Conservation (phyloP, 2,113 vertebrate species). For the Chaetura pelagica region DNA sequence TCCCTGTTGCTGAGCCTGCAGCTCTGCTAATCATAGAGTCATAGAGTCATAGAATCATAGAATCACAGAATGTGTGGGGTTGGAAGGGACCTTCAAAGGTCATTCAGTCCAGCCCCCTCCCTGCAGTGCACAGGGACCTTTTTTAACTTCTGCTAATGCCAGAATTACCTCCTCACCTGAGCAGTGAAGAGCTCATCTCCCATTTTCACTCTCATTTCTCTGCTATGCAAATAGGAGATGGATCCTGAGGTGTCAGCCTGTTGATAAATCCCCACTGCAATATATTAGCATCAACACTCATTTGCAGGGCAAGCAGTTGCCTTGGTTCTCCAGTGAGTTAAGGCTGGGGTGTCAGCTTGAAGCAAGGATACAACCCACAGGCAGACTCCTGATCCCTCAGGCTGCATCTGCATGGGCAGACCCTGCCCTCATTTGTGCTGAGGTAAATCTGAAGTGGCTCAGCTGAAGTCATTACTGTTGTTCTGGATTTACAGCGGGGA, state of each 20-base stretch:
- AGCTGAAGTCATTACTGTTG: slow-evolving; percentile 45
- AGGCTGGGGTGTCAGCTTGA: slow-evolving; percentile 12
- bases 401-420: not conserved
- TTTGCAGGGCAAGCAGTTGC: slow-evolving; percentile 32
- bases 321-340: not conserved
- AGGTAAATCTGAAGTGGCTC: slow-evolving; percentile 34
- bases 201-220: slow-evolving; percentile 29
- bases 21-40: not conserved
- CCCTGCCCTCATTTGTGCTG: slow-evolving; percentile 8
- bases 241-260: not conserved
- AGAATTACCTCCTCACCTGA: not conserved
- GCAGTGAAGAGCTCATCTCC: not conserved
- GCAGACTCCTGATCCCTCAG: not conserved
- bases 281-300: not conserved
- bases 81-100: too few relatives aligned
- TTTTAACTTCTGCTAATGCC: not conserved
- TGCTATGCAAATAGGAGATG: slow-evolving; percentile 29
- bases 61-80: too few relatives aligned
- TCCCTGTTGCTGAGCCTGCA: not conserved
- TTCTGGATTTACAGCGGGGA: slow-evolving; percentile 16
- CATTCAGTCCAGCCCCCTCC: too few relatives aligned
- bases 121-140: too few relatives aligned
- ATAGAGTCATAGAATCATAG: too few relatives aligned
- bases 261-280: slow-evolving; percentile 36
- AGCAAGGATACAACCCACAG: not conserved